These are phyloP conservation scores for Oreohelix idahoensis DNA, from an alignment of 1,140 invertebrate genomes.

Conservation along the genomic window DNA sequence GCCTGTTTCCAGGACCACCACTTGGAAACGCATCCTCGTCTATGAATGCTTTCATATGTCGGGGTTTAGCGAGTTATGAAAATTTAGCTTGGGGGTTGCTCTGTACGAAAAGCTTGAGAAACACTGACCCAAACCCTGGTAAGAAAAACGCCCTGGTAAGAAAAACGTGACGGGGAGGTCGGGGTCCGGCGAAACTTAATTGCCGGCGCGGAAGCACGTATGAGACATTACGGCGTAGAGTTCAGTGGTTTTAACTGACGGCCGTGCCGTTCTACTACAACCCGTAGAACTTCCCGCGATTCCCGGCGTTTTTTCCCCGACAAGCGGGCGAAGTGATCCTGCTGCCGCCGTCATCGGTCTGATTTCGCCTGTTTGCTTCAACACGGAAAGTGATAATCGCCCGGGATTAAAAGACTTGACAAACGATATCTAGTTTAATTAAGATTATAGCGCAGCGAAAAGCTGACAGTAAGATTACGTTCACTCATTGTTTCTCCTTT, in stretches of 20 bases:
- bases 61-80: too few species aligned
- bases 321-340: neutral
- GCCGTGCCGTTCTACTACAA: neutral
- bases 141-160: too few species aligned
- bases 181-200: constrained; percentile 1
- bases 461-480: too few species aligned
- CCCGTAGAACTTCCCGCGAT: neutral
- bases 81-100: too few species aligned
- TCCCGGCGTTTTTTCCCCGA: neutral
- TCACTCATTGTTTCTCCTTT: too few species aligned
- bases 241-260: constrained; percentile 17
- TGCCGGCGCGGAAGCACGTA: neutral
- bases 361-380: neutral
- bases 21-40: too few species aligned
- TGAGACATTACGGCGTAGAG: constrained; percentile 4
- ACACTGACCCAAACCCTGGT: too few species aligned
- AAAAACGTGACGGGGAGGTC: too few species aligned
- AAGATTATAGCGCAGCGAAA: neutral
- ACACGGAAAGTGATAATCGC: constrained; percentile 21
- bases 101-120: too few species aligned
- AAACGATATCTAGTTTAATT: constrained; percentile 21
- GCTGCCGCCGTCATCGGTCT: neutral
- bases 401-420: constrained; percentile 18
- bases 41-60: too few species aligned
- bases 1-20: too few species aligned